Evolutionary conservation across 1,140 invertebrate genomes (phyloP), one percentile per base, ranked within the genome.

Genomic region (Drosophila oshimai): DNA sequence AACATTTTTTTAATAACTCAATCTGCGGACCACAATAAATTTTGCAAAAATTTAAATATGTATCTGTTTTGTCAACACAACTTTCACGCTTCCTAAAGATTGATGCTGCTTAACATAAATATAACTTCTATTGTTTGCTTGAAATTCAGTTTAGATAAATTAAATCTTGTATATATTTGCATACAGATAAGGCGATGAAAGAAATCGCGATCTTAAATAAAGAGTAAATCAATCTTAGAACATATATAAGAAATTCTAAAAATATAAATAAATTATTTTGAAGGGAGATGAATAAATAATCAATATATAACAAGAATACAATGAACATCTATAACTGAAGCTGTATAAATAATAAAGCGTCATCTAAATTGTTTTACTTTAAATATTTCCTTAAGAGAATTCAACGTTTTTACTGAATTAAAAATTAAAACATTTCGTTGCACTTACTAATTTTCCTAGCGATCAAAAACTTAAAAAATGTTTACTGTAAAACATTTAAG

Each of bases 41-140:
- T 10, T 44, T 9, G 41, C 41, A 15, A 24, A 6, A 24, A 1
- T 3, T 3, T 4, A 1, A 13, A 12, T 15, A 34, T 57, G 9
- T 33, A 24, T 29, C 10, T 15, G 54, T 31, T 54, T 28, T 54
- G 26, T 41, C 36, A 60, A 34, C 34, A 60, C 9, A 50, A 41
- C 15, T 13, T 28, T 45, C 37, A 26, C 36, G 22, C 36, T 31
- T 42, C 6, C 34, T 26, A 42, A 33, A 33, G 22, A 15, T 50
- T 34, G 42, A 33, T 10, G 2, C 41, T 44, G 22, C 10, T 42
- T 44, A 13, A 20, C 41, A 44, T 44, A 44, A 44, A 42, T 42
- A 42, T 24, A 18, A 26, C 24, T 24, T 12, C 46, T 24, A 12
- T 33, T 31, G 18, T 29, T 17, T 55, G 53, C 18, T 24, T 12